Evolutionary conservation across 2,888 invertebrate species (phyloP).

Genomic region (Desoria tigrina): DNA sequence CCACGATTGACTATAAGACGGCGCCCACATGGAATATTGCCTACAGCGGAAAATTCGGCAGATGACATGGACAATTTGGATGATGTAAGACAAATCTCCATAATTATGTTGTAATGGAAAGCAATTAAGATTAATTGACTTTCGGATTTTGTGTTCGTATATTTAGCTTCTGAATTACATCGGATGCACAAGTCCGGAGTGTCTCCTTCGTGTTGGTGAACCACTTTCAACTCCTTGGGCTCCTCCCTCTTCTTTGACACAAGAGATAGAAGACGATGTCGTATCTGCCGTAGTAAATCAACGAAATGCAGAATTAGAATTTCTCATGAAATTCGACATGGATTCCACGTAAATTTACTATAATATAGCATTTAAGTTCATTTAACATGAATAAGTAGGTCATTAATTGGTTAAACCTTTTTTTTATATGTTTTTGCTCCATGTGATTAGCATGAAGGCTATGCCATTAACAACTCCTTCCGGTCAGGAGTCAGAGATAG

Average conservation of each 20-base stretch:
- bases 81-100: conserved; percentile 80
- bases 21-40: conserved; percentile 73
- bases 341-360: conserved; percentile 40
- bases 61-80: conserved; percentile 89
- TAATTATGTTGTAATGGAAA: background rate
- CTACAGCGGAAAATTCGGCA: conserved; percentile 76
- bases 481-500: conserved; percentile 30
- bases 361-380: background rate
- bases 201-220: conserved; percentile 67
- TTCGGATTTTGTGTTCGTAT: too few species aligned
- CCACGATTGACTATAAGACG: conserved; percentile 72
- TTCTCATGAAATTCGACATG: conserved; percentile 59
- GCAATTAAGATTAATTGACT: background rate
- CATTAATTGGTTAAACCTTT: background rate
- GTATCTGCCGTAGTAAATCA: conserved; percentile 83
- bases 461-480: conserved; percentile 32
- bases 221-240: conserved; percentile 76
- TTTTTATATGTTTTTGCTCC: conserved; percentile 40
- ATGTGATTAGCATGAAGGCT: conserved; percentile 44
- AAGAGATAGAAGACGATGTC: conserved; percentile 78
- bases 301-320: conserved; percentile 78
- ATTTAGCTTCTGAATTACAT: conserved; percentile 81
- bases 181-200: conserved; percentile 88
- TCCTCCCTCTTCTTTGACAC: conserved; percentile 69
- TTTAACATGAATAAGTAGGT: too few species aligned